A percentile compares a stretch with the other conserved stretches of the same genome.
phyloP scores from a whole-genome alignment of 2,797 vertebrate species.

The Sebastes variabilis region DNA sequence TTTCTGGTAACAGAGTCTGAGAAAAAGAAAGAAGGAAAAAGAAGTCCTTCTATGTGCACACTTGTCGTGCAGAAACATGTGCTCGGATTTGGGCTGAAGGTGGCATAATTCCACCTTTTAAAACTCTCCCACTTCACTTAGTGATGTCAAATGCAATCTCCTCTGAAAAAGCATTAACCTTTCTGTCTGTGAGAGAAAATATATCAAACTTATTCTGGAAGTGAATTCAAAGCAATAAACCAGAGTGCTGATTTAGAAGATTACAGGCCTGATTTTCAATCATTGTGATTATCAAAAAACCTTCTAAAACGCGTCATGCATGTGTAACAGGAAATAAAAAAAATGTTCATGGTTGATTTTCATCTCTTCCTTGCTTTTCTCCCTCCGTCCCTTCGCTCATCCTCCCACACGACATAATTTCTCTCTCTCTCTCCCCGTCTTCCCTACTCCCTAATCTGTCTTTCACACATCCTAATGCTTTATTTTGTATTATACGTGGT shows the following conservation, averaged over 20 bases:
- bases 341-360: background rate
- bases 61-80: slow-evolving; percentile 21
- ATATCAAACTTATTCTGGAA: background rate
- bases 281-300: background rate
- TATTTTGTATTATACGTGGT: slow-evolving; percentile 36
- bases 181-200: background rate
- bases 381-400: background rate
- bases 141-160: background rate
- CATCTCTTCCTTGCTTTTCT: background rate
- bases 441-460: slow-evolving; percentile 17
- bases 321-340: background rate
- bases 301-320: background rate
- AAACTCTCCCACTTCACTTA: background rate
- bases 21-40: slow-evolving; percentile 6
- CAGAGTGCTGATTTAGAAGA: background rate
- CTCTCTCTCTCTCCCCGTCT: background rate
- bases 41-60: slow-evolving; percentile 46
- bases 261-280: background rate
- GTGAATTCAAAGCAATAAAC: background rate
- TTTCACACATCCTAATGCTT: slow-evolving; percentile 28
- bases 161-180: slow-evolving; percentile 1
- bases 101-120: background rate
- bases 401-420: slow-evolving; percentile 5
- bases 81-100: background rate
- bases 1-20: slow-evolving; percentile 38